phyloP scores from a whole-genome alignment of 2,888 invertebrate species.

The Nephrotoma appendiculata region DNA sequence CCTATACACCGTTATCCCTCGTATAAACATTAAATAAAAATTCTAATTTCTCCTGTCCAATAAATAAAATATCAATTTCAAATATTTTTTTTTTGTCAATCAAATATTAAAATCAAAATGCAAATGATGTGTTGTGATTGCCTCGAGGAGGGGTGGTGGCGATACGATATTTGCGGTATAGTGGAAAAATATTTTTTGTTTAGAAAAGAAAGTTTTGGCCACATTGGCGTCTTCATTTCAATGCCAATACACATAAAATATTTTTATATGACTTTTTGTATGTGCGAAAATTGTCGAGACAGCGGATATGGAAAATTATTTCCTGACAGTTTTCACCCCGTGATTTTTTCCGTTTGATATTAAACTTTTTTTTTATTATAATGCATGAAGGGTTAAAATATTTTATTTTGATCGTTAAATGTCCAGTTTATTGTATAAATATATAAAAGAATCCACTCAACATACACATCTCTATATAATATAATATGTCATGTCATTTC shows the following conservation, averaged over 20 bases:
- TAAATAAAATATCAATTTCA: slow-evolving; percentile 1
- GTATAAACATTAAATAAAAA: background rate
- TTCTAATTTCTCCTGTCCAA: background rate
- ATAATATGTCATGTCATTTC: background rate
- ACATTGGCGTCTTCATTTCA: background rate
- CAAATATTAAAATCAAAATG: slow-evolving; percentile 1
- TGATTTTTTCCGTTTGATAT: background rate
- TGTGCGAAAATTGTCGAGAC: slow-evolving; percentile 6
- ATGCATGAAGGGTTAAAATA: background rate
- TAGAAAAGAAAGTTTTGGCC: background rate
- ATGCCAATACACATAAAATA: background rate
- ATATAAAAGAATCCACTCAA: background rate
- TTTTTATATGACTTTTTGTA: background rate
- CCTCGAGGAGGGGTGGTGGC: background rate
- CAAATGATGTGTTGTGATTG: background rate
- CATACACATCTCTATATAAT: background rate
- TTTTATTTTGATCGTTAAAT: background rate
- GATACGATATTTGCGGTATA: background rate
- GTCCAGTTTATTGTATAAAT: background rate
- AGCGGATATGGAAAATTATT: slow-evolving; percentile 10
- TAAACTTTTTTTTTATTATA: background rate
- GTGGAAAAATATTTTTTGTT: background rate
- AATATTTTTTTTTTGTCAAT: background rate
- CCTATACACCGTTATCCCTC: background rate
- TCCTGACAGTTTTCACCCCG: slow-evolving; percentile 5